phyloP scores from a whole-genome alignment of 2,888 invertebrate species.

The Tillus elongatus region DNA sequence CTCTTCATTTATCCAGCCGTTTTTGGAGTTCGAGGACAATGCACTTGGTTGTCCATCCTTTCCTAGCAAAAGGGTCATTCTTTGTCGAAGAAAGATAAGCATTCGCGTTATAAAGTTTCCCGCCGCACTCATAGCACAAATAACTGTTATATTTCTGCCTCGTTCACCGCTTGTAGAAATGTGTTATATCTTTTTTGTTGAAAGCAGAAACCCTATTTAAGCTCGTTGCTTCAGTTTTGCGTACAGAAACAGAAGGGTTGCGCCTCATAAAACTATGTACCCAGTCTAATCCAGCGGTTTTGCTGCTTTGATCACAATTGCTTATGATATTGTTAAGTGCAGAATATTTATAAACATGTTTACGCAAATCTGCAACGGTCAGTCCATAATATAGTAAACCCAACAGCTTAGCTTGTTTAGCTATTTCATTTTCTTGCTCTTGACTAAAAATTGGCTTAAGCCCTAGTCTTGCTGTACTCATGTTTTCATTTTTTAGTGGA shows the following conservation, averaged over 20 bases:
- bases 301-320: slow-evolving; percentile 20
- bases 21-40: too few relatives aligned
- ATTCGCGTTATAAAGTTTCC: slow-evolving; percentile 29
- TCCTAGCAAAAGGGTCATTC: slow-evolving; percentile 13
- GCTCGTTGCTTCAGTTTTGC: slow-evolving; percentile 17
- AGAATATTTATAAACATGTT: slow-evolving; percentile 20
- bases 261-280: slow-evolving; percentile 18
- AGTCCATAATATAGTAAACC: slow-evolving; percentile 17
- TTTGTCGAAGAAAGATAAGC: slow-evolving; percentile 19
- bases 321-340: slow-evolving; percentile 21
- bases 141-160: slow-evolving; percentile 25
- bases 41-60: slow-evolving; percentile 30
- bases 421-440: slow-evolving; percentile 20
- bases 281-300: slow-evolving; percentile 20
- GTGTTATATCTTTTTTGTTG: slow-evolving; percentile 25
- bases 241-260: too few relatives aligned
- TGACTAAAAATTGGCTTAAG: slow-evolving; percentile 18
- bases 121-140: slow-evolving; percentile 22
- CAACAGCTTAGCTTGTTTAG: slow-evolving; percentile 20
- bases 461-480: slow-evolving; percentile 16
- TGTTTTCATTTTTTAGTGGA: slow-evolving; percentile 17
- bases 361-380: slow-evolving; percentile 10
- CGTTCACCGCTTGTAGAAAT: slow-evolving; percentile 25
- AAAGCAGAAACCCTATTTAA: slow-evolving; percentile 18
- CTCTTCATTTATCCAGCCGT: slow-evolving; percentile 25